Percentiles rank a stretch among this genome's conserved stretches.
Conservation (phyloP, 2,888 invertebrate genomes). For the Elmis aenea region DNA sequence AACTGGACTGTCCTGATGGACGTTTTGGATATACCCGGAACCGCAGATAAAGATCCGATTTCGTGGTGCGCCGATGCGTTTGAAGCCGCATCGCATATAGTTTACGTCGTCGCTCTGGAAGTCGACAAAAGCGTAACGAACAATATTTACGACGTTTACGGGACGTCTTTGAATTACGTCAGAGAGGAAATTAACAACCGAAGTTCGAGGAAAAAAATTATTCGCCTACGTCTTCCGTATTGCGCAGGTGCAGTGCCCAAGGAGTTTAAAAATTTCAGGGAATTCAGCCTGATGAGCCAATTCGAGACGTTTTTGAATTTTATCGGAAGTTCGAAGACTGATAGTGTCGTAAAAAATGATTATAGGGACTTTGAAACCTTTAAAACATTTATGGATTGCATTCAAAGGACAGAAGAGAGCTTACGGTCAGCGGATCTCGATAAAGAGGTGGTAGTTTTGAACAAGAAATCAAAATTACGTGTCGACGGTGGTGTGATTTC, state of each 20-base stretch:
- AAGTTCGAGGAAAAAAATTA: not conserved
- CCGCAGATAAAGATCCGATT: conserved; percentile 13
- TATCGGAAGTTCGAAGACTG: no score
- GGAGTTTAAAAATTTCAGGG: not conserved
- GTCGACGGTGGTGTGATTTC: no score
- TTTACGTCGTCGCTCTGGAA: conserved; percentile 14
- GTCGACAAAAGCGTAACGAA: not conserved
- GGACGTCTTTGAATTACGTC: not conserved
- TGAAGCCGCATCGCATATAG: conserved; percentile 11
- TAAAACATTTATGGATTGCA: no score
- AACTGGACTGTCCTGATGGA: conserved; percentile 13
- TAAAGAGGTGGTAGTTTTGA: no score
- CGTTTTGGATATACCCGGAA: conserved; percentile 10
- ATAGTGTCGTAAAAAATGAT: no score
- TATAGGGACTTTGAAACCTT: no score
- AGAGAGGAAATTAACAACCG: not conserved
- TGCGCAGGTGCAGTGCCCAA: not conserved
- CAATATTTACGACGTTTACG: not conserved
- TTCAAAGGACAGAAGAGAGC: no score
- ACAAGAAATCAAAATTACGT: no score
- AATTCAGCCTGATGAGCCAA: not conserved
- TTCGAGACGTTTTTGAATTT: not conserved
- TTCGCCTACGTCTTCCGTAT: not conserved
- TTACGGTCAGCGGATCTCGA: no score
- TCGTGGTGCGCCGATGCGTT: conserved; percentile 14